Base-by-base conservation (phyloP, 2,888 invertebrate species). In the Metopia argyrocephala region DNA sequence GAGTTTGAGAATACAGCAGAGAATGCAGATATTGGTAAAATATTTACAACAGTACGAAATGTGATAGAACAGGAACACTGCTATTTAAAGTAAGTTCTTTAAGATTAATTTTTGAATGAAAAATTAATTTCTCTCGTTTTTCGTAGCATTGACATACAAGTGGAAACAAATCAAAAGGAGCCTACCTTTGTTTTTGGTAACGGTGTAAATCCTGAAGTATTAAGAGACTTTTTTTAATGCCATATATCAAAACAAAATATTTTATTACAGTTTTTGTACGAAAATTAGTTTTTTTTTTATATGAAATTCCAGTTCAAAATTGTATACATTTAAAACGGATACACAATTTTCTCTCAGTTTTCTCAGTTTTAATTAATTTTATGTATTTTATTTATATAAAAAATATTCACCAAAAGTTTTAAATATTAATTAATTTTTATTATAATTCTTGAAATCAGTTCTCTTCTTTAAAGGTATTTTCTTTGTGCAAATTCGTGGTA, bases 211-310 rank as follows among this genome's bases (percentile, higher is more conserved):
- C 5, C 28, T 2, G 65, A 64, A 31, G 69, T 27, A 9, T 46
- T 57, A 21, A 65, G 74, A 9, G 76, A 76, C 20, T 78, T 75
- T 48, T 74, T 69, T 52, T 62, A 38, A 38, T 38, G 12, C n/a
- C n/a, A n/a, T n/a, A n/a, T n/a, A n/a, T n/a, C n/a, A 12, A 31
- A 12, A 6, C 31, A 7, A 7, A 12, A 12, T 31, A 31, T 31
- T 31, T 31, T 2, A 7, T 9, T 31, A 9, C 31, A 2, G 12
- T 2, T 9, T 2, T 12, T 7, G 0, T 38, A 12, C 38, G 38
- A 38, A 38, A 38, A 12, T 15, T 38, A 15, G 9, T 38, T 38
- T 38, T 3, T 15, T 38, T 38, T 38, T 12, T 31, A n/a, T n/a
- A n/a, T n/a, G n/a, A n/a, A n/a, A n/a, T n/a, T n/a, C n/a, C n/a